Evolutionary conservation across 2,888 invertebrate genomes (phyloP).

Genomic region (Idaea dimidiata): DNA sequence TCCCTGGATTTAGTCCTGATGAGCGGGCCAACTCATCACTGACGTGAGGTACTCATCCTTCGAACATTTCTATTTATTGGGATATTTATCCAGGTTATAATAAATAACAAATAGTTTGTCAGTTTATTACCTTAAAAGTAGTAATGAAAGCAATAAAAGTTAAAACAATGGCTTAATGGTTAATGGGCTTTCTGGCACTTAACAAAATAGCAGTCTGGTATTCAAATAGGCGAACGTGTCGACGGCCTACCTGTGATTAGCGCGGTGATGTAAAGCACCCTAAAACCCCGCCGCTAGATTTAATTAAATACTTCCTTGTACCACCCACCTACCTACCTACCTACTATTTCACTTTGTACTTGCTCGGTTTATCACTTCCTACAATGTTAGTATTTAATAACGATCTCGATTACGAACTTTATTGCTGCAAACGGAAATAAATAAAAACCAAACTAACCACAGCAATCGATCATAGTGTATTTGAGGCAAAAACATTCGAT

Average conservation of each 20-base stretch:
- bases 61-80: no score
- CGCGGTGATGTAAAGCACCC: slow-evolving; percentile 65
- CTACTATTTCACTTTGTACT: slow-evolving; percentile 64
- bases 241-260: slow-evolving; percentile 75
- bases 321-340: slow-evolving; percentile 53
- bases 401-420: slow-evolving; percentile 36
- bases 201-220: slow-evolving; percentile 57
- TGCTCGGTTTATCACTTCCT: slow-evolving; percentile 60
- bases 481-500: slow-evolving; percentile 58
- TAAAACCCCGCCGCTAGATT: slow-evolving; percentile 64
- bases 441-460: slow-evolving; percentile 18
- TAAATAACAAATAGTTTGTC: not conserved
- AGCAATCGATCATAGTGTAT: slow-evolving; percentile 18
- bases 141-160: slow-evolving; percentile 18
- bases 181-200: slow-evolving; percentile 51
- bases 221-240: slow-evolving; percentile 65
- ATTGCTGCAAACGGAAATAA: slow-evolving; percentile 28
- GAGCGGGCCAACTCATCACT: no score
- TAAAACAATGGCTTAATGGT: slow-evolving; percentile 29
- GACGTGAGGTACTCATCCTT: no score
- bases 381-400: slow-evolving; percentile 44
- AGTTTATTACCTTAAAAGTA: slow-evolving; percentile 3
- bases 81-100: no score
- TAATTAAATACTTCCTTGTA: slow-evolving; percentile 76
- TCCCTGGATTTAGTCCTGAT: no score